Evolutionary conservation across 2,888 invertebrate genomes (phyloP).

Genomic region (Drosophila meridionalis): DNA sequence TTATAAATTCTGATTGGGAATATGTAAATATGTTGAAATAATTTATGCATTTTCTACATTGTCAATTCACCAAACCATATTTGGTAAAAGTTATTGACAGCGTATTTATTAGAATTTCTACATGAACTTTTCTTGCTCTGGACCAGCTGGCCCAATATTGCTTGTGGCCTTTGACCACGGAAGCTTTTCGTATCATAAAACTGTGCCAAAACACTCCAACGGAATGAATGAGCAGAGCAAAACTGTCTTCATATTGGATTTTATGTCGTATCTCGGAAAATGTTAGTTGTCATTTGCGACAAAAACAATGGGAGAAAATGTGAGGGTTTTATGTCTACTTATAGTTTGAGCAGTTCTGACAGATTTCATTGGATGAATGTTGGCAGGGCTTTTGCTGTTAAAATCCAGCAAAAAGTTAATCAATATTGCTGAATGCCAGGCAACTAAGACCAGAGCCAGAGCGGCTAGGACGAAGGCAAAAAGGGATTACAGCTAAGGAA

Average conservation of each 20-base stretch:
- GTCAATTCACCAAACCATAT: background rate
- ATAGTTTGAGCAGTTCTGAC: conserved; percentile 56
- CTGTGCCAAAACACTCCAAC: background rate
- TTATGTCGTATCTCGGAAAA: conserved; percentile 30
- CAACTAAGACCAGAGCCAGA: conserved; percentile 25
- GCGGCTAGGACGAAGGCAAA: background rate
- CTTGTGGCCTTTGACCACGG: conserved; percentile 23
- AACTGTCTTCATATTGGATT: conserved; percentile 55
- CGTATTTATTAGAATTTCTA: background rate
- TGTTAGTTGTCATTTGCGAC: conserved; percentile 52
- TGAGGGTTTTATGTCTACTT: conserved; percentile 33
- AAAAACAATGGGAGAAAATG: conserved; percentile 9
- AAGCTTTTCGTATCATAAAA: conserved; percentile 4
- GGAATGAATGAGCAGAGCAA: conserved; percentile 8
- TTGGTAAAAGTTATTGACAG: background rate
- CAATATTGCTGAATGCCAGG: conserved; percentile 55
- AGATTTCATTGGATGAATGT: conserved; percentile 37
- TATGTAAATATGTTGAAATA: background rate
- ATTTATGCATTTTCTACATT: background rate
- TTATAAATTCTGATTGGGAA: background rate
- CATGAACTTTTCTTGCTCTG: conserved; percentile 21
- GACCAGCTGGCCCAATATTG: conserved; percentile 20
- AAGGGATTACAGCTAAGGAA: conserved; percentile 28
- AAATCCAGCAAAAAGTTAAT: conserved; percentile 55
- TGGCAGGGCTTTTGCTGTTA: conserved; percentile 55